Evolutionary conservation across 2,888 invertebrate genomes (phyloP).

Genomic region (Agrilus mali): DNA sequence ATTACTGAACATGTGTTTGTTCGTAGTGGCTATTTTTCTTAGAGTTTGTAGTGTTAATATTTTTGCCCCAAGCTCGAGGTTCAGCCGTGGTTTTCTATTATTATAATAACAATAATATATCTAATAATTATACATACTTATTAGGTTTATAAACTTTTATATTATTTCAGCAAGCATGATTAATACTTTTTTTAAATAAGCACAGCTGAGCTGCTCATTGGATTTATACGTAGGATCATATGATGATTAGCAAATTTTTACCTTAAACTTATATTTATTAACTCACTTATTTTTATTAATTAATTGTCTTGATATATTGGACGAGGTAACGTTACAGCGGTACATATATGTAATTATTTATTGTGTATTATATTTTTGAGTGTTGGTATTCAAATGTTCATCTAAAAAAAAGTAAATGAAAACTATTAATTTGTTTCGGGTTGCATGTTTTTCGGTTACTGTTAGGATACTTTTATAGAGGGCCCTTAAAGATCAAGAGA

Average conservation of each 20-base stretch:
- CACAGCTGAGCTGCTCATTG: too few species aligned
- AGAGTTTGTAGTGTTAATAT: too few species aligned
- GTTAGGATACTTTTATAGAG: too few species aligned
- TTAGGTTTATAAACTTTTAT: too few species aligned
- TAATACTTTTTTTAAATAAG: too few species aligned
- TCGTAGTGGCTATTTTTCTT: conserved; percentile 19
- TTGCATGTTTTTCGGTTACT: too few species aligned
- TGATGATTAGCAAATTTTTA: not conserved
- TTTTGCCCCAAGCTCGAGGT: too few species aligned
- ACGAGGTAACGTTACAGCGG: conserved; percentile 33
- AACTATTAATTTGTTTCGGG: conserved; percentile 14
- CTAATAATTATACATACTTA: too few species aligned
- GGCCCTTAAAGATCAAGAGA: conserved; percentile 3
- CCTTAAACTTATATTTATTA: not conserved
- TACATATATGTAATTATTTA: conserved; percentile 8
- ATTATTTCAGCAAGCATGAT: too few species aligned
- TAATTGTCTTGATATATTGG: conserved; percentile 8
- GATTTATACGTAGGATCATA: too few species aligned
- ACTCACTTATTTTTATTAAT: not conserved
- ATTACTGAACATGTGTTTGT: conserved; percentile 47
- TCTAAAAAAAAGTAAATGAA: conserved; percentile 8
- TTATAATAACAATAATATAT: too few species aligned
- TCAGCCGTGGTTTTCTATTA: too few species aligned
- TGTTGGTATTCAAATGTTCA: conserved; percentile 62
- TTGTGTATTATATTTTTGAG: conserved; percentile 26